Evolutionary conservation across 2,797 vertebrate genomes (phyloP).

Genomic region (Gobio occitaniae): DNA sequence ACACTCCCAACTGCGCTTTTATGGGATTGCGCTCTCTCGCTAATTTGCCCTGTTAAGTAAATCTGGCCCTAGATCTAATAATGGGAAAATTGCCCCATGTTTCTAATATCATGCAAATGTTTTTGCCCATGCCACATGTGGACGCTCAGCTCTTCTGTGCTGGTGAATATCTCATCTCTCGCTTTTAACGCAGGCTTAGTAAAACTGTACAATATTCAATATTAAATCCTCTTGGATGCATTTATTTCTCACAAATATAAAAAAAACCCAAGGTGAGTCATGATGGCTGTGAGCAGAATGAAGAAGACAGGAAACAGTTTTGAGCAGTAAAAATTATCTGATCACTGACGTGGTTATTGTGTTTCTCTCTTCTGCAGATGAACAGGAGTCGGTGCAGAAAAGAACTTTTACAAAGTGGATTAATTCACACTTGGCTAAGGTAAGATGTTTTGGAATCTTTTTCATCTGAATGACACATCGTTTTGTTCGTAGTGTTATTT

Average conservation of each 20-base stretch:
- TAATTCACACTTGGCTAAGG: slow-evolving; percentile 96
- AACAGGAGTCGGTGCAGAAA: slow-evolving; percentile 97
- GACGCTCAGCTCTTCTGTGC: slow-evolving; percentile 31
- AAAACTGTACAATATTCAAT: background rate
- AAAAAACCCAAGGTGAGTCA: slow-evolving; percentile 5
- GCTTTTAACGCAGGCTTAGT: background rate
- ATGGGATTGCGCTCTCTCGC: background rate
- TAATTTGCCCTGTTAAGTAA: background rate
- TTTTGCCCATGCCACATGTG: slow-evolving; percentile 38
- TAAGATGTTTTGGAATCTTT: slow-evolving; percentile 66
- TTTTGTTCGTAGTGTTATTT: background rate
- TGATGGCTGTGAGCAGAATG: background rate
- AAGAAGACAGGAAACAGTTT: background rate
- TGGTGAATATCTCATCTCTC: slow-evolving; percentile 34
- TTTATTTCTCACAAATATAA: background rate
- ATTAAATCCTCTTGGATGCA: slow-evolving; percentile 5
- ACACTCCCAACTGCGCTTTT: no score
- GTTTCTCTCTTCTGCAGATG: slow-evolving; percentile 82
- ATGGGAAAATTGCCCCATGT: slow-evolving; percentile 12
- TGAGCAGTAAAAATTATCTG: background rate
- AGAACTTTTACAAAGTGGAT: slow-evolving; percentile 99
- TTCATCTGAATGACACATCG: background rate
- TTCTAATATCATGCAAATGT: slow-evolving; percentile 23
- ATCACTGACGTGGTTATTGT: slow-evolving; percentile 6
- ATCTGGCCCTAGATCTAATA: background rate